Base-by-base conservation (phyloP, 2,113 vertebrate species). In the Pelecanus crispus region DNA sequence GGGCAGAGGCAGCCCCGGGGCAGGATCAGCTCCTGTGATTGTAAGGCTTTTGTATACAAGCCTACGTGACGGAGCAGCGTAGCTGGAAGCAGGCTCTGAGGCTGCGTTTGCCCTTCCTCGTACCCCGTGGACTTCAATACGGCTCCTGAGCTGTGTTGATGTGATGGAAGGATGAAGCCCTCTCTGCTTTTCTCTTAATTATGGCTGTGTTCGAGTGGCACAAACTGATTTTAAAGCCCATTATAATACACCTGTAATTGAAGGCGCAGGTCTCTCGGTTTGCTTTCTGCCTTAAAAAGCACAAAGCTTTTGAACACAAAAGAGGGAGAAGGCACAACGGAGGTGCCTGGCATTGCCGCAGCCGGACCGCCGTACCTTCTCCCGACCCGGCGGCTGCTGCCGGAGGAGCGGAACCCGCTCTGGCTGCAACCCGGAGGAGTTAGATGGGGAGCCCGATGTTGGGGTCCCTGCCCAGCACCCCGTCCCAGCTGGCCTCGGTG, bases 1-100 rank as follows among this genome's bases (percentile, higher is more conserved):
- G 49, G 44, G 38, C 47, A 12, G 21, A 24, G 42, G 72, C 29
- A 47, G 47, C 47, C 11, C 52, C 3, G 5, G 21, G 40, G 13
- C 10, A 26, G 56, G 29, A n/a, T 3, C 0, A 1, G n/a, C 40
- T 26, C 49, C 62, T 31, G 5, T 20, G 13, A 6, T 11, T 13
- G 26, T 24, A 15, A n/a, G 29, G n/a, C 26, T 12, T 34, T 71
- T 42, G 8, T 66, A 4, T 11, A 21, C 50, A 13, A 81, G 55
- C 28, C 62, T 67, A 2, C 1, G 2, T 6, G 49, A 26, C 49
- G 0, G 1, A 71, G 55, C 31, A 6, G 5, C 0, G 3, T 4
- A 25, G 63, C 58, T 66, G 58, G 11, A 34, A 70, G 44, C 19
- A 15, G 34, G 84, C 31, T 72, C 31, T n/a, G 8, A 65, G 79